Conservation (phyloP, 1,140 invertebrate genomes). For the Atta cephalotes region DNA sequence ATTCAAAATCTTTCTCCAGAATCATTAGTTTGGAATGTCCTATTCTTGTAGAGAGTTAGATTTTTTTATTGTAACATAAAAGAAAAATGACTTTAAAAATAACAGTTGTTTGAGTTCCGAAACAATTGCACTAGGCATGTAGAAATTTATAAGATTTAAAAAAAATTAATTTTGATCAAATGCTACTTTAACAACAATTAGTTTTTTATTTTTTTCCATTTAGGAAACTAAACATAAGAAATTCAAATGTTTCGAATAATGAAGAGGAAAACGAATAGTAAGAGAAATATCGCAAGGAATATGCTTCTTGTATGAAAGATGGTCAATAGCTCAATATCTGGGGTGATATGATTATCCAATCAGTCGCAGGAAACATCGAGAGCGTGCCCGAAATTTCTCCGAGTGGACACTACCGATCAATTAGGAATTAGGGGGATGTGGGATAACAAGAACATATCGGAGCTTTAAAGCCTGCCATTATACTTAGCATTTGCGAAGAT, state of each 20-base stretch:
- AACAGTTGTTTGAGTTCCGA: neutral
- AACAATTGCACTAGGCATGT: neutral
- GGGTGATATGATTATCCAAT: constrained; percentile 50
- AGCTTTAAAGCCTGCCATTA: constrained; percentile 42
- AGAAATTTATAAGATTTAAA: neutral
- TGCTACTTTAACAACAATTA: neutral
- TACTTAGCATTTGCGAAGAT: constrained; percentile 14
- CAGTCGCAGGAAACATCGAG: constrained; percentile 54
- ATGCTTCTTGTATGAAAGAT: neutral
- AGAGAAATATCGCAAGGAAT: neutral
- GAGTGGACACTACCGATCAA: constrained; percentile 31
- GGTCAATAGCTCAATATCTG: constrained; percentile 23
- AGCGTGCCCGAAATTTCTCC: constrained; percentile 52
- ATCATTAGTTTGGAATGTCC: neutral
- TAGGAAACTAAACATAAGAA: neutral
- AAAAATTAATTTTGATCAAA: neutral
- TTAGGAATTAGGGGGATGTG: constrained; percentile 53
- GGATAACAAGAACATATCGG: constrained; percentile 39
- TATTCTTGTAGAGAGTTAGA: neutral
- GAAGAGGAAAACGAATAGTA: neutral
- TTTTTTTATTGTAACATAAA: neutral
- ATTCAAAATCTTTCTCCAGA: constrained; percentile 5
- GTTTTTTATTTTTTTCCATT: neutral
- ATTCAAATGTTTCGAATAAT: neutral
- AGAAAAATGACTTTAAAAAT: neutral